Base-by-base conservation (phyloP, 1,140 invertebrate species). In the Brachionus plicatilis region DNA sequence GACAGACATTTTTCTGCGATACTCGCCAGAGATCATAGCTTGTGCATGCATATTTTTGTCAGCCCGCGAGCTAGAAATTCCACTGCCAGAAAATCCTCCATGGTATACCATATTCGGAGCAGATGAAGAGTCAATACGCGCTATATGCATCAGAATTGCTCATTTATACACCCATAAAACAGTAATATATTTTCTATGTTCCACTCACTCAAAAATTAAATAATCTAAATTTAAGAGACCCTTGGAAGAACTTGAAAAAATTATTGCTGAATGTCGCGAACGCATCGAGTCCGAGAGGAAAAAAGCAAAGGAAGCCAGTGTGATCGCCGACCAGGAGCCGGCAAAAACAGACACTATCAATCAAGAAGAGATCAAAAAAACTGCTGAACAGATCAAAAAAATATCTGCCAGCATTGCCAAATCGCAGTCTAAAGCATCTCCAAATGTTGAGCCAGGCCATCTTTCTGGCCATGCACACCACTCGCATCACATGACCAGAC, bases 21-120 rank as follows among this genome's bases (percentile, higher is more conserved):
- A 96, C 88, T 93, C 94, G 83, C 96, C 97, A 0, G 98, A 99
- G 90, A 96, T 95, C 0, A 96, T 99, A 84, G 98, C 98, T 1
- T 98, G 96, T 91, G 96, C 96, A 17, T 99, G 97, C 89, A 97
- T 99, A 83, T 98, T 95, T 89, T 91, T 99, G 53, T 95, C 95
- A 75, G 95, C 96, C 3, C 91, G 96, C 20, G 93, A 95, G 85
- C 91, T 97, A 9, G 85, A 91, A 89, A 89, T 97, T 70, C 92
- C 94, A 9, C 87, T 99, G 80, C 96, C 96, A 6, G 94, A 93
- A 84, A 93, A 92, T 85, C 96, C 96, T 0, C 91, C 94, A 0
- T 99, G 97, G 96, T 98, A 93, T 88, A 88, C 96, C 1, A 80
- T 90, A 8, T 97, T 98, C 88, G 93, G 93, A 87, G 95, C 95